phyloP scores from a whole-genome alignment of 1,140 invertebrate genomes.

The Gonioctena quinquepunctata region DNA sequence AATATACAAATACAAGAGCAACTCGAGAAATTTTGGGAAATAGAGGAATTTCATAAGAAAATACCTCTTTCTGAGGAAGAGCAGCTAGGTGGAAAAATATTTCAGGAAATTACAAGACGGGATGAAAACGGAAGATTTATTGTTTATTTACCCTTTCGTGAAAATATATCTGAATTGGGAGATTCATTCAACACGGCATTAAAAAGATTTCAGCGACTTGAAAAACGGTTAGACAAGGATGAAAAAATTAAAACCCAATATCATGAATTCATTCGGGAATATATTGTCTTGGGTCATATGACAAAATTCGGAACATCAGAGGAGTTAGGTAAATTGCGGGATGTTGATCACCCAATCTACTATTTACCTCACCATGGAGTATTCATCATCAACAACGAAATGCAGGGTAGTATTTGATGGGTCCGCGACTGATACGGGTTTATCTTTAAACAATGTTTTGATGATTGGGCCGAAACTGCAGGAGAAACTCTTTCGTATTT shows the following conservation, averaged over 20 bases:
- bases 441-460: conserved; percentile 38
- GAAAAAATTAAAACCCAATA: not conserved
- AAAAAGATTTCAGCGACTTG: not conserved
- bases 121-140: conserved; percentile 9
- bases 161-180: not conserved
- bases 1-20: not conserved
- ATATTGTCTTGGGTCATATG: not conserved
- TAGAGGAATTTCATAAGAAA: not conserved
- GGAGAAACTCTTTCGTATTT: conserved; percentile 37
- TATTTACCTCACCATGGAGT: conserved; percentile 42
- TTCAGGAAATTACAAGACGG: not conserved
- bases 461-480: conserved; percentile 42
- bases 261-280: conserved; percentile 2
- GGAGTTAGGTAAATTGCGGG: not conserved
- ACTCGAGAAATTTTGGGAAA: not conserved
- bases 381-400: conserved; percentile 26
- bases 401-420: conserved; percentile 33
- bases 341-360: not conserved
- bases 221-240: conserved; percentile 10
- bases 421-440: conserved; percentile 26
- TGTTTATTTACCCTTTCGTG: not conserved
- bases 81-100: not conserved
- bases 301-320: not conserved
- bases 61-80: not conserved
- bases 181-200: not conserved